These are phyloP conservation scores for Oscheius sp. DNA, from an alignment of 2,888 invertebrate genomes.

Conservation along the genomic window DNA sequence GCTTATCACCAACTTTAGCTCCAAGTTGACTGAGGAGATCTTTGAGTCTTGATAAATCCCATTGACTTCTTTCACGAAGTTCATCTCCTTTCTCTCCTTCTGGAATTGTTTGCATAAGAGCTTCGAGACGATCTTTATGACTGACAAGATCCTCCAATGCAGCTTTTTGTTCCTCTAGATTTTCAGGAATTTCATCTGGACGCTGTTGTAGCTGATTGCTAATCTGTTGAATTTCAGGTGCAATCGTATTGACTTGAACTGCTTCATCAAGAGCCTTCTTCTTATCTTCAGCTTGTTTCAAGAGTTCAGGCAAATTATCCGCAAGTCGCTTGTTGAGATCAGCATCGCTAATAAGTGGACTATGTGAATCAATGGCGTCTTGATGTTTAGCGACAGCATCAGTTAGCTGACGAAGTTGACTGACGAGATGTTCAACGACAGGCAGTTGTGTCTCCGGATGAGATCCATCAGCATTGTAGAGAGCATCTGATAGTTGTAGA, in stretches of 20 bases:
- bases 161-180: constrained; percentile 46
- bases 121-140: constrained; percentile 43
- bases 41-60: constrained; percentile 52
- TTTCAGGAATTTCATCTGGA: constrained; percentile 36
- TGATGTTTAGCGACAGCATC: constrained; percentile 29
- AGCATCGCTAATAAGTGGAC: constrained; percentile 30
- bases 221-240: constrained; percentile 44
- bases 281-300: constrained; percentile 31
- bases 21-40: constrained; percentile 46
- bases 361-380: constrained; percentile 23
- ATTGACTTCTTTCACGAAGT: constrained; percentile 46
- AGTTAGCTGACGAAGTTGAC: constrained; percentile 36
- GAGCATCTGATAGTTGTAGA: constrained; percentile 2
- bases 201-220: constrained; percentile 41
- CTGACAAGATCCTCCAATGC: constrained; percentile 46
- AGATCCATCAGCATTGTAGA: not conserved
- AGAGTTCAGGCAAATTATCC: constrained; percentile 12
- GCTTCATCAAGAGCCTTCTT: constrained; percentile 35
- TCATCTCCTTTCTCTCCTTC: constrained; percentile 42
- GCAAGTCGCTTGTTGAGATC: constrained; percentile 39
- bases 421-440: constrained; percentile 36
- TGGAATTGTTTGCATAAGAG: constrained; percentile 40
- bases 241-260: constrained; percentile 39
- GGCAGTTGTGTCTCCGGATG: constrained; percentile 37
- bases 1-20: constrained; percentile 50